A percentile compares a stretch with the other conserved stretches of the same genome.
Conservation (phyloP, 2,113 vertebrate species). For the Pangasianodon gigas region DNA sequence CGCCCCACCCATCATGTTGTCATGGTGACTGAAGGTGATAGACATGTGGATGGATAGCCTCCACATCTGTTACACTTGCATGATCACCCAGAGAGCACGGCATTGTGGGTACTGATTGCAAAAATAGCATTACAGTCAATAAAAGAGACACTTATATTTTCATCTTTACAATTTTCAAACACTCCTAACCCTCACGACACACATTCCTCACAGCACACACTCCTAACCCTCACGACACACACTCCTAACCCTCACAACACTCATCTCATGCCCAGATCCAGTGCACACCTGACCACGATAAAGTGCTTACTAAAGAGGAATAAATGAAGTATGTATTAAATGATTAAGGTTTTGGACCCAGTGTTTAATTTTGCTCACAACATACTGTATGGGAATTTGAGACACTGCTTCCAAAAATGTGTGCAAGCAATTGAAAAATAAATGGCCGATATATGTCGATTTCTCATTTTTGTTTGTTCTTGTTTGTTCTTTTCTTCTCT, state of each 20-base stretch:
- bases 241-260: background rate
- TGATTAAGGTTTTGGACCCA: background rate
- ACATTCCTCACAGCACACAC: background rate
- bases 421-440: background rate
- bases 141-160: background rate
- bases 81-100: background rate
- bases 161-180: background rate
- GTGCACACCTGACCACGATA: background rate
- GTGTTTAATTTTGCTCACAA: background rate
- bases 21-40: constrained; percentile 2
- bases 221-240: background rate
- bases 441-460: background rate
- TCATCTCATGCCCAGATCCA: background rate
- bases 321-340: background rate
- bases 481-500: background rate
- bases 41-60: background rate
- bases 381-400: background rate
- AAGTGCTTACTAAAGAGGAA: background rate
- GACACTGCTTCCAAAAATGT: background rate
- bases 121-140: background rate
- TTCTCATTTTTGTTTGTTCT: background rate
- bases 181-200: background rate
- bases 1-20: background rate
- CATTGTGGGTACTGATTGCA: constrained; percentile 38
- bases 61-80: background rate